Evolutionary conservation across 2,888 invertebrate genomes (phyloP), one percentile per base, ranked within the genome.

Genomic region (Lithophane leautieri): DNA sequence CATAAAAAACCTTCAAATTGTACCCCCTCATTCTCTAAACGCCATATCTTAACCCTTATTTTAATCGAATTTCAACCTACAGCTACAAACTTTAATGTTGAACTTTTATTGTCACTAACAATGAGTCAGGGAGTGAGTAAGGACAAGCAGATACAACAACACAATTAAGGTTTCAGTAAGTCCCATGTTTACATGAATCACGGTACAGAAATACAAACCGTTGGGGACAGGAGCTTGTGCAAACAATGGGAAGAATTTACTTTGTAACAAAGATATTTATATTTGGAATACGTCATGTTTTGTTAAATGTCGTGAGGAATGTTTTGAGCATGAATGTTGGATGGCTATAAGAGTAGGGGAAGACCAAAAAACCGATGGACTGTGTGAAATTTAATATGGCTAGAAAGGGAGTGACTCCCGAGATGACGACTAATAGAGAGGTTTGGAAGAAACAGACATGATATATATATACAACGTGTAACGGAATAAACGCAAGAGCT

Each of bases 141-240:
- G 11, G 52, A 19, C 34, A 60, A 65, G 68, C 69, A 54, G 12
- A 66, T 61, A 60, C 70, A 76, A 44, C 67, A 80, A 80, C 76
- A 79, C 73, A 84, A 76, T 79, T 73, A 83, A 63, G 47, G 58
- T 34, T 66, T 56, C 67, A 66, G 58, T 50, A 72, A 70, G 73
- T 62, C 52, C 47, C 56, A 44, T 76, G 73, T 71, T 71, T 61
- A 69, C 65, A 50, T 54, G 65, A 83, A 70, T 71, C 65, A 44
- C 34, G 22, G 47, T 58, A 70, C 58, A 25, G 44, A 70, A 61
- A 70, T 54, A 71, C 54, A 60, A 63, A 47, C 34, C 14, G n/a
- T 52, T 16, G n/a, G 52, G 66, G n/a, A 19, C 34, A 11, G 34
- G 42, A 42, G 61, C 25, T 7, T 14, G 9, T n/a, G 61, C 3